A percentile compares a stretch with the other conserved stretches of the same genome.
Evolutionary conservation across 1,140 invertebrate genomes (phyloP).

Genomic region (Lepidotrigona ventralis): DNA sequence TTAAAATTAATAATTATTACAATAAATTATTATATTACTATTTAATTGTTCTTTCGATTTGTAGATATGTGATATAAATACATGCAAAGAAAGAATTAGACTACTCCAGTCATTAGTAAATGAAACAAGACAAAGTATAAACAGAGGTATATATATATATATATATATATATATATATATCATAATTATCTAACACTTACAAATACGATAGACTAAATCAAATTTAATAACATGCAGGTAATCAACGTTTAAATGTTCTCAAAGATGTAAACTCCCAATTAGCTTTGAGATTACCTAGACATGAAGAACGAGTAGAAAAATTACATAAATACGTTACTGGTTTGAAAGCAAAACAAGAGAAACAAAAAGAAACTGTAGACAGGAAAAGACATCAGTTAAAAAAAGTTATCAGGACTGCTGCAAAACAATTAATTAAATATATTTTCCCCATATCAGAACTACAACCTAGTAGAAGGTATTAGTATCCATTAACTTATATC

Average conservation of each 20-base stretch:
- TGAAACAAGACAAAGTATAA: slow-evolving; percentile 83
- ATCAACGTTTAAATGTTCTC: slow-evolving; percentile 80
- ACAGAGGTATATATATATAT: slow-evolving; percentile 72
- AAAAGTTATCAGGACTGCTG: slow-evolving; percentile 82
- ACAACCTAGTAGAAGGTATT: slow-evolving; percentile 80
- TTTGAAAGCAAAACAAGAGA: slow-evolving; percentile 80
- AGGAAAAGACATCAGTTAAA: slow-evolving; percentile 82
- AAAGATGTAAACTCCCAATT: slow-evolving; percentile 82
- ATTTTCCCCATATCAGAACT: slow-evolving; percentile 88
- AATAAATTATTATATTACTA: not conserved
- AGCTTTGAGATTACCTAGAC: slow-evolving; percentile 82
- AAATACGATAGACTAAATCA: slow-evolving; percentile 21
- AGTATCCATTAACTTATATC: not conserved
- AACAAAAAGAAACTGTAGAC: slow-evolving; percentile 80
- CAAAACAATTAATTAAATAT: slow-evolving; percentile 86
- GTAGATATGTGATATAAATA: slow-evolving; percentile 83
- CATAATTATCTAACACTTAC: slow-evolving; percentile 25
- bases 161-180: not conserved
- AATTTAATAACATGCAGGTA: slow-evolving; percentile 67
- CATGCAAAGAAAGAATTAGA: slow-evolving; percentile 83
- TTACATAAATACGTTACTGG: slow-evolving; percentile 81
- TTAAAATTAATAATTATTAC: not conserved
- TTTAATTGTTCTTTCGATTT: slow-evolving; percentile 51
- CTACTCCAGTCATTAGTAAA: slow-evolving; percentile 83
- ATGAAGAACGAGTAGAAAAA: slow-evolving; percentile 83